phyloP scores from a whole-genome alignment of 2,113 vertebrate genomes.

The human region GRCh38 chr9:122935001-122935500 shows the following conservation, averaged over 20 bases:
- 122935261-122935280: background rate
- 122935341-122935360: too few species aligned
- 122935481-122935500: too few species aligned
- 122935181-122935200: background rate
- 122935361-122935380: too few species aligned
- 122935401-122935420: too few species aligned
- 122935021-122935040: background rate
- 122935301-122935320: background rate
- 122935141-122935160: background rate
- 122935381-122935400: too few species aligned
- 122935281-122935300: background rate
- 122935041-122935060: background rate
- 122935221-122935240: slow-evolving; percentile 33
- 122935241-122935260: slow-evolving; percentile 2
- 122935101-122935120: background rate
- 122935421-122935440: accelerated
- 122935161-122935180: slow-evolving; percentile 33
- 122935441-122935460: too few species aligned
- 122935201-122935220: background rate
- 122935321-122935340: background rate
- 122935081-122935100: background rate
- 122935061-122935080: slow-evolving; percentile 7
- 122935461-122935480: too few species aligned
- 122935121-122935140: background rate
- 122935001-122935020: background rate